Percentiles rank a stretch among this genome's conserved stretches.
Evolutionary conservation across 2,113 vertebrate genomes (phyloP).

Genomic region (Speoplatyrhinus poulsoni): DNA sequence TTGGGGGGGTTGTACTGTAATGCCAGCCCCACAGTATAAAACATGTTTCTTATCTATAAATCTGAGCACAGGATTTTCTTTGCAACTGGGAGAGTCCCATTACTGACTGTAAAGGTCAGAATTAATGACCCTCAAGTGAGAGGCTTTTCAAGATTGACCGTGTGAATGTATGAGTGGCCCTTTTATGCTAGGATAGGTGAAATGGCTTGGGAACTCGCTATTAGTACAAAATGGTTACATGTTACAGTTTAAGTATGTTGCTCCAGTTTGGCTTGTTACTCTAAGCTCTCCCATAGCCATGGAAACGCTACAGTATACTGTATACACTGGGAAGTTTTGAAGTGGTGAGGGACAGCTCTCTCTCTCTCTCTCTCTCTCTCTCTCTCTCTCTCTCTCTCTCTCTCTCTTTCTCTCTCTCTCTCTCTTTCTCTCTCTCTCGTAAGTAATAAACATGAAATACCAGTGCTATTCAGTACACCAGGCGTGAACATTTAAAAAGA

Average conservation of each 20-base stretch:
- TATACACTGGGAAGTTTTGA: too few relatives aligned
- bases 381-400: neutral
- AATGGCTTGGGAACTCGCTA: too few relatives aligned
- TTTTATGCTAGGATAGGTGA: neutral
- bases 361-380: neutral
- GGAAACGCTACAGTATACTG: too few relatives aligned
- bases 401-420: neutral
- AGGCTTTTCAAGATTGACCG: constrained; percentile 11
- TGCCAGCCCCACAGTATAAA: constrained; percentile 7
- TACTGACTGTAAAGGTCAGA: constrained; percentile 37
- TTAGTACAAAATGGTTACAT: too few relatives aligned
- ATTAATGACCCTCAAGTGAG: constrained; percentile 15
- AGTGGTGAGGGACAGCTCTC: too few relatives aligned
- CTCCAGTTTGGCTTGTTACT: too few relatives aligned
- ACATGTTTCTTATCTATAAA: constrained; percentile 30
- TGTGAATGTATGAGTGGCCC: neutral
- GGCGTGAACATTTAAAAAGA: neutral
- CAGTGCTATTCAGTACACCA: too few relatives aligned
- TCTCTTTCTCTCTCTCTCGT: neutral
- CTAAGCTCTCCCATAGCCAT: too few relatives aligned
- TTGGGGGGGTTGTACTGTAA: neutral
- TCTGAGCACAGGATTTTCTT: neutral
- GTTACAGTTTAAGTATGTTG: too few relatives aligned
- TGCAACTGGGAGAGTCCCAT: constrained; percentile 3
- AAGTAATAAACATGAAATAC: too few relatives aligned